A percentile compares a stretch with the other conserved stretches of the same genome.
These are phyloP conservation scores for Clavelina lepadiformis DNA, from an alignment of 23 tunicate genomes.

Conservation along the genomic window DNA sequence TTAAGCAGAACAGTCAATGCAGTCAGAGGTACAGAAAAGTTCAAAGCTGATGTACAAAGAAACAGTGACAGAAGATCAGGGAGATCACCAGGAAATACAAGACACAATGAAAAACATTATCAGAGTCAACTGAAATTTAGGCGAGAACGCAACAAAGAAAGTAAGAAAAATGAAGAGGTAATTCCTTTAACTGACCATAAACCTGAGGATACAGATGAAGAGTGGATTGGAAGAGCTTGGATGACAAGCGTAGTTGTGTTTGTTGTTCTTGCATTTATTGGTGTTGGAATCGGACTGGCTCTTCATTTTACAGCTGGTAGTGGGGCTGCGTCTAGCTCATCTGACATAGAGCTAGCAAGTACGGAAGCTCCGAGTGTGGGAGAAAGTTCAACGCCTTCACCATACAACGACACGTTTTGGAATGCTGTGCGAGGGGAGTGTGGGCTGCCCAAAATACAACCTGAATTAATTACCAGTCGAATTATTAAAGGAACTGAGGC, in stretches of 20 bases:
- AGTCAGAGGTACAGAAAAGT: too few species aligned
- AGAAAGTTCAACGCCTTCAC: conserved; percentile 10
- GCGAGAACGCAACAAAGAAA: too few species aligned
- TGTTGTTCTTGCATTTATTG: not conserved
- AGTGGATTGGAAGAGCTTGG: not conserved
- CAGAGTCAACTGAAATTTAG: too few species aligned
- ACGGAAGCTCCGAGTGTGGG: not conserved
- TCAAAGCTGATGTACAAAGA: too few species aligned
- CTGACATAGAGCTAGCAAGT: not conserved
- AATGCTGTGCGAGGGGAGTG: conserved; percentile 40
- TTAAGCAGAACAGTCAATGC: too few species aligned
- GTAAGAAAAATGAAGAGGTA: too few species aligned
- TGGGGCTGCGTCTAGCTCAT: not conserved
- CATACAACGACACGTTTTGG: conserved; percentile 37
- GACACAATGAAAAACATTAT: too few species aligned
- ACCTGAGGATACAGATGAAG: conserved; percentile 7
- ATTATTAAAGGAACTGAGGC: conserved; percentile 41
- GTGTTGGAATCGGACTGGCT: not conserved
- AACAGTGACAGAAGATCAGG: too few species aligned
- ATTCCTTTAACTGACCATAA: too few species aligned
- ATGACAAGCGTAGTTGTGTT: not conserved
- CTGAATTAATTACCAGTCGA: conserved; percentile 32
- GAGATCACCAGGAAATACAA: too few species aligned
- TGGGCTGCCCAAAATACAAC: conserved; percentile 35
- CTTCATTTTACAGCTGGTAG: conserved; percentile 1